These are phyloP conservation scores for Linnaemya vulpina DNA, from an alignment of 2,888 invertebrate genomes.

Conservation along the genomic window DNA sequence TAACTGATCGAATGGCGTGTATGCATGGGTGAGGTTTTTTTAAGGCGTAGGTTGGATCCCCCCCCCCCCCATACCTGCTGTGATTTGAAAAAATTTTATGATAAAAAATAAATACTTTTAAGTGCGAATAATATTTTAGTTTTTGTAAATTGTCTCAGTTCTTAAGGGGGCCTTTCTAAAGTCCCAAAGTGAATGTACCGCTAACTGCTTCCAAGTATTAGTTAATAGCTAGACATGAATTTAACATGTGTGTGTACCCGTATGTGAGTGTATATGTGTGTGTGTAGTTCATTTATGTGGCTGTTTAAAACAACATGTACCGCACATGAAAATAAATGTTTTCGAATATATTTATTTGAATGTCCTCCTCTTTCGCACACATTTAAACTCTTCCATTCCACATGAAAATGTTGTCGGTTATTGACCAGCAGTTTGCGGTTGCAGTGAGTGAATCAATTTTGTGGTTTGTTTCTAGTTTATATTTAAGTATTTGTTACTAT, in stretches of 20 bases:
- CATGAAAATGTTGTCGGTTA: conserved; percentile 49
- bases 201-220: background rate
- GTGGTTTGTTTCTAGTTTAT: conserved; percentile 53
- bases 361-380: conserved; percentile 18
- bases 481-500: conserved; percentile 30
- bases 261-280: too few relatives aligned
- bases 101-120: too few relatives aligned
- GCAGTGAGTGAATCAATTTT: conserved; percentile 56
- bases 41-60: too few relatives aligned
- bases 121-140: too few relatives aligned
- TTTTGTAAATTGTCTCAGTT: too few relatives aligned
- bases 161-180: background rate
- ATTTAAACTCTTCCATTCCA: conserved; percentile 19
- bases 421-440: conserved; percentile 64
- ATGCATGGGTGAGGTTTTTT: too few relatives aligned
- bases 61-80: too few relatives aligned
- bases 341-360: conserved; percentile 12
- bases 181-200: background rate
- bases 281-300: too few relatives aligned
- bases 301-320: background rate
- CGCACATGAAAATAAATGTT: conserved; percentile 23
- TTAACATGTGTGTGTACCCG: background rate
- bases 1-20: too few relatives aligned
- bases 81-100: too few relatives aligned
- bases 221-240: background rate